Conservation (phyloP, 2,797 vertebrate genomes). For the Balearica regulorum region DNA sequence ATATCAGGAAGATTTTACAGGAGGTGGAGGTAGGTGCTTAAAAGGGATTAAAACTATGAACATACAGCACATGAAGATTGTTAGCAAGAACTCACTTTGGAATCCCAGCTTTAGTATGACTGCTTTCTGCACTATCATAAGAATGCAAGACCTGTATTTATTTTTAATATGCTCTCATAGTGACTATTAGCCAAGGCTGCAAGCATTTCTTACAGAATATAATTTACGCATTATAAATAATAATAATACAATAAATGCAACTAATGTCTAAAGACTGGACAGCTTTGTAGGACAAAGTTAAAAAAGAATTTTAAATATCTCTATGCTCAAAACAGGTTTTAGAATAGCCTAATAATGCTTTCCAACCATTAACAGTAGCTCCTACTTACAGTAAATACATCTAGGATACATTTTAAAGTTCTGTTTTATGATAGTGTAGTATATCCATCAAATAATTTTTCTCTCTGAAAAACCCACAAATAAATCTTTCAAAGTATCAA, state of each 20-base stretch:
- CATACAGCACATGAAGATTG: background rate
- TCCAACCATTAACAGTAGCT: background rate
- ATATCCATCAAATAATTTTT: background rate
- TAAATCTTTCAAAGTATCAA: background rate
- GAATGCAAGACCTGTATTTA: background rate
- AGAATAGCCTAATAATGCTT: background rate
- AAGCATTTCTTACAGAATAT: background rate
- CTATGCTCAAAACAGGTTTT: background rate
- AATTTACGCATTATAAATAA: background rate
- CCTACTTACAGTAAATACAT: background rate
- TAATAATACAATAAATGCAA: background rate
- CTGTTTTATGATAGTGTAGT: background rate
- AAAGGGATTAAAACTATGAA: background rate
- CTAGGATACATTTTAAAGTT: background rate
- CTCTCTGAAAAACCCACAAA: background rate
- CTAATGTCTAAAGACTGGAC: background rate
- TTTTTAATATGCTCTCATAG: background rate
- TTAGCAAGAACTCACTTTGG: background rate
- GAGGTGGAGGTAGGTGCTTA: background rate
- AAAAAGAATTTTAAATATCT: background rate
- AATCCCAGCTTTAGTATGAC: background rate
- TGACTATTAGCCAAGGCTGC: background rate
- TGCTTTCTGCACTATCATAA: background rate
- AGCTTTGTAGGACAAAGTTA: background rate
- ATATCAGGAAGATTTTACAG: background rate